These are phyloP conservation scores for Drosophila suboccidentalis DNA, from an alignment of 2,888 invertebrate genomes.

Conservation along the genomic window DNA sequence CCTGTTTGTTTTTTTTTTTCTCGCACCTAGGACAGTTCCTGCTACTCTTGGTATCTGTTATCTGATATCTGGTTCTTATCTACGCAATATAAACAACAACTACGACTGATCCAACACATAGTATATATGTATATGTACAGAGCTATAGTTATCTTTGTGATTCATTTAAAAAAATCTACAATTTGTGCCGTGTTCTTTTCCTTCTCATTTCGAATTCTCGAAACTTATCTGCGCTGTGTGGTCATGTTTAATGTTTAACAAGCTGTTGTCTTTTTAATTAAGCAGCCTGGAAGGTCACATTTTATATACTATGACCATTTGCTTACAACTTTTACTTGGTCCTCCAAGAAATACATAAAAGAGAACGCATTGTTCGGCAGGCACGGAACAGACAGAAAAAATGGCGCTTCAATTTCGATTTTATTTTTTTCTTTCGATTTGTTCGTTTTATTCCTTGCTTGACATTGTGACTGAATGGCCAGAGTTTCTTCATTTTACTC, in stretches of 20 bases:
- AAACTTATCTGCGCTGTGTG: conserved; percentile 54
- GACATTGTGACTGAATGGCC: conserved; percentile 69
- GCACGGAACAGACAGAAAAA: conserved; percentile 28
- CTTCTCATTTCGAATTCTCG: conserved; percentile 41
- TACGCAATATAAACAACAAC: conserved; percentile 58
- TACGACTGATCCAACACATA: conserved; percentile 57
- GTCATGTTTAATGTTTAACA: conserved; percentile 79
- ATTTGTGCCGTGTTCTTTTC: conserved; percentile 30
- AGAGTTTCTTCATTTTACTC: conserved; percentile 73
- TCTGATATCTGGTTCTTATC: conserved; percentile 61
- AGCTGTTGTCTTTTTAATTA: conserved; percentile 83
- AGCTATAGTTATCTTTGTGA: conserved; percentile 66
- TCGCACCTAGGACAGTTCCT: conserved; percentile 40
- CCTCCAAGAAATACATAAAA: conserved; percentile 31
- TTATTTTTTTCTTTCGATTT: conserved; percentile 9
- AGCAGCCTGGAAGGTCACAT: conserved; percentile 69
- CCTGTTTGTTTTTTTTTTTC: conserved; percentile 38
- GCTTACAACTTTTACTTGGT: conserved; percentile 39
- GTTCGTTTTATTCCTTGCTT: conserved; percentile 54
- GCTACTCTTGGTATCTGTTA: conserved; percentile 5
- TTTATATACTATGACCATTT: conserved; percentile 39
- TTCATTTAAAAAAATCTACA: conserved; percentile 65
- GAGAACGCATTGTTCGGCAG: conserved; percentile 43
- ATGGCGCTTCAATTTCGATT: conserved; percentile 69
- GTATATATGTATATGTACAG: conserved; percentile 4